Percentiles rank a stretch among this genome's conserved stretches.
phyloP scores from a whole-genome alignment of 2,113 vertebrate species.

The Upupa epops region DNA sequence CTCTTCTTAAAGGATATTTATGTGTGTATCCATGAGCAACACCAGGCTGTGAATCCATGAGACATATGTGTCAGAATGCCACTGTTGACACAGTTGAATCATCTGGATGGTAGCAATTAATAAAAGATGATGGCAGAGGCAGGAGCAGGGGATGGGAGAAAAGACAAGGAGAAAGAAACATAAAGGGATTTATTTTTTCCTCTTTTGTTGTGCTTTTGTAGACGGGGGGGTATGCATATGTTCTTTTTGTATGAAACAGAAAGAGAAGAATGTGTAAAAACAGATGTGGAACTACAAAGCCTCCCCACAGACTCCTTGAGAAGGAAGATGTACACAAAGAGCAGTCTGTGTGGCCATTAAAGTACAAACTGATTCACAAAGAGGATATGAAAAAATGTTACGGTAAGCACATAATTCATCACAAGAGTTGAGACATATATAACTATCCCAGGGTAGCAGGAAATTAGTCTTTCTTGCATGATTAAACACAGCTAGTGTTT shows the following conservation, averaged over 20 bases:
- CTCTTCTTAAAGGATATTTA: not conserved
- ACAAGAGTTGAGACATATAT: not conserved
- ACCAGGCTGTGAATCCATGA: not conserved
- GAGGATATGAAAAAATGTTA: not conserved
- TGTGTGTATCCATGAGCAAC: not conserved
- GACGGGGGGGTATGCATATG: not conserved
- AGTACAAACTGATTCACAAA: not conserved
- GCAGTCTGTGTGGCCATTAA: conserved; percentile 38
- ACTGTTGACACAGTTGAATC: not conserved
- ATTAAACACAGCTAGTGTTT: conserved; percentile 15
- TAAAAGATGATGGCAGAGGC: not conserved
- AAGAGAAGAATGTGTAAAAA: conserved; percentile 5
- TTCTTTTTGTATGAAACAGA: not conserved
- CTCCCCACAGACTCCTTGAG: conserved; percentile 8
- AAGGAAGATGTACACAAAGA: conserved; percentile 13
- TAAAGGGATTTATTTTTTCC: not conserved
- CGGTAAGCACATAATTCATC: not conserved
- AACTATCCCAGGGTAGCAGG: not conserved
- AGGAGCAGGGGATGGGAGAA: not conserved
- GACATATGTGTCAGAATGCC: not conserved
- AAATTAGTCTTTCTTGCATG: conserved; percentile 1
- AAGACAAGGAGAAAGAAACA: not conserved
- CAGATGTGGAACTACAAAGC: conserved; percentile 54
- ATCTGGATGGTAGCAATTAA: not conserved
- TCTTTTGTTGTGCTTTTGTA: not conserved